Base-by-base conservation (phyloP, 2,797 vertebrate genomes). In the Spheniscus humboldti region DNA sequence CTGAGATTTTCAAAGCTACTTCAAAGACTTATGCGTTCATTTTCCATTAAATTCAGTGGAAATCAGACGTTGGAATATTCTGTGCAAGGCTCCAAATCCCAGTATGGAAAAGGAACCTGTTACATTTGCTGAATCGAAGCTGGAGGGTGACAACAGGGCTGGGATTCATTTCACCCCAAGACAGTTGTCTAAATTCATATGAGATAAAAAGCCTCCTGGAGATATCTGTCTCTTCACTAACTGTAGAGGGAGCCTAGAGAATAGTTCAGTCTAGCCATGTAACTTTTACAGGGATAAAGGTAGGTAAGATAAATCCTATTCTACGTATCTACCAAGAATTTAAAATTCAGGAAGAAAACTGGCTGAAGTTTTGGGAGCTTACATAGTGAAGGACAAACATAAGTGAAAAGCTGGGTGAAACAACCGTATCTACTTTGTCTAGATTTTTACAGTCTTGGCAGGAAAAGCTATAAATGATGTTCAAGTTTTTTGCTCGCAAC, bases 101-200 rank as follows among this genome's bases (percentile, higher is more conserved):
- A 96, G 91, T 53, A 88, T 48, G 37, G 60, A 83, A 88, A 93
- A 75, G 62, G 68, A 87, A 78, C 62, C 87, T 83, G 75, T 86
- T 95, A 88, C 56, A 79, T 91, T 85, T 83, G 41, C 91, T 91
- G 59, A 93, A 96, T 91, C 81, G 95, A 96, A 96, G 91, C 89
- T 90, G 74, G 91, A 96, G 86, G 81, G 85, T 87, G 89, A 94
- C 92, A 96, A 88, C 85, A 90, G 85, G 62, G 68, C 72, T 96
- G 96, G 95, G 91, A 96, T 92, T 95, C 68, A 94, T 96, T 86
- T 96, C 79, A 91, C 92, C 85, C 95, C 91, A 94, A 94, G 91
- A 96, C 82, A 95, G 89, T 95, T 96, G 95, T 94, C 95, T 94
- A 94, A 96, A 96, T 96, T 96, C 89, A 86, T 88, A 69, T 23